phyloP scores from a whole-genome alignment of 2,113 vertebrate genomes.

The Cinclus mexicanus region DNA sequence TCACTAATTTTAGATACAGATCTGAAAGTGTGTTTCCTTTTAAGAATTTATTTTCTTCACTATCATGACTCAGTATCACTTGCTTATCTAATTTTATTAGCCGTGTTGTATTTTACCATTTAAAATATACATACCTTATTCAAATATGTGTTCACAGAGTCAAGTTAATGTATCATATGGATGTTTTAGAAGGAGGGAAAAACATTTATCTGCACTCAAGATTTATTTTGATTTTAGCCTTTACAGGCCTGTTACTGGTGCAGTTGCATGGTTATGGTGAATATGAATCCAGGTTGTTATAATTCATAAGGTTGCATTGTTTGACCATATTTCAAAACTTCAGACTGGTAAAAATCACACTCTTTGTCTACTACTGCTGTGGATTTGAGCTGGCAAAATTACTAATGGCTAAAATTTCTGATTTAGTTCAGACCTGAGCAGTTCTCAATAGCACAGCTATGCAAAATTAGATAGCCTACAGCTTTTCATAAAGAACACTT shows the following conservation, averaged over 20 bases:
- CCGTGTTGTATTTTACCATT: slow-evolving; percentile 4
- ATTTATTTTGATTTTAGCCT: neutral
- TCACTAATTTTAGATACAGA: slow-evolving; percentile 69
- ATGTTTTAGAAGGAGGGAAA: neutral
- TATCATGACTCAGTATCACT: slow-evolving; percentile 67
- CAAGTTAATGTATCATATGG: neutral
- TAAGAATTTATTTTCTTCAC: slow-evolving; percentile 59
- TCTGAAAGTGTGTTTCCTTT: slow-evolving; percentile 68
- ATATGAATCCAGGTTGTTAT: neutral
- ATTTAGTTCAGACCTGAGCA: neutral
- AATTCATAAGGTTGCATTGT: neutral
- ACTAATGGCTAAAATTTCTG: neutral
- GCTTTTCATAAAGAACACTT: neutral
- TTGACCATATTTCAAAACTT: neutral
- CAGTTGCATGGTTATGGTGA: neutral
- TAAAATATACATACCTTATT: slow-evolving; percentile 1
- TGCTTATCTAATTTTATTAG: slow-evolving; percentile 58
- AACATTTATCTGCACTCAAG: neutral
- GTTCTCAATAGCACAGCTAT: neutral
- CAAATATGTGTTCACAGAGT: neutral
- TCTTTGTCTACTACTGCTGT: neutral
- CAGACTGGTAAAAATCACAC: neutral
- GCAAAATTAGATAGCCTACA: neutral
- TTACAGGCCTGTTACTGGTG: neutral
- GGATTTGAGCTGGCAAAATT: neutral